Percentiles rank a stretch among this genome's conserved stretches.
Evolutionary conservation across 2,113 vertebrate genomes (phyloP).

Genomic region (Bubo scandiacus): DNA sequence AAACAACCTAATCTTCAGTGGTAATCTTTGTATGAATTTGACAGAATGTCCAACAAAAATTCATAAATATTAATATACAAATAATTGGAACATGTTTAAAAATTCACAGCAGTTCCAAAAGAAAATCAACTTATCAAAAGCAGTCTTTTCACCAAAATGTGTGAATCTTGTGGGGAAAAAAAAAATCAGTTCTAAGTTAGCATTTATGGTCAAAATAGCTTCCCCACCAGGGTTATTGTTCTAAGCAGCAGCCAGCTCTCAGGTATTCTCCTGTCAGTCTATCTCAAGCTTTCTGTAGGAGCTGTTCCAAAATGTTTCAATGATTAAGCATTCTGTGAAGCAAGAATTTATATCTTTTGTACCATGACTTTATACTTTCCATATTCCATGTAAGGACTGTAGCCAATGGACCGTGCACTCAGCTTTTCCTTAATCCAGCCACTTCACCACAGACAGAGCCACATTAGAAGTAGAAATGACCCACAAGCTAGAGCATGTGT

Average conservation of each 20-base stretch:
- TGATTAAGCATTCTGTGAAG: not conserved
- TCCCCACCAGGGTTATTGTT: not conserved
- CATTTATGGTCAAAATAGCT: not conserved
- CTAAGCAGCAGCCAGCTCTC: not conserved
- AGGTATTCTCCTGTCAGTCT: not conserved
- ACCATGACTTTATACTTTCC: not conserved
- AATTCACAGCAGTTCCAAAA: not conserved
- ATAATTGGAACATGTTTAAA: not conserved
- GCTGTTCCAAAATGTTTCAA: not conserved
- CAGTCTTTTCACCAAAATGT: not conserved
- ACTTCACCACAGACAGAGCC: not conserved
- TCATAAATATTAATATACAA: not conserved
- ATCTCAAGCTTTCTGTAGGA: not conserved
- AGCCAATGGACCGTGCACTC: not conserved
- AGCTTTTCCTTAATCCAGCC: not conserved
- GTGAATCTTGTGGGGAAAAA: fast-evolving
- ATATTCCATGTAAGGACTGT: not conserved
- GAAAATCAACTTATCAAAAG: not conserved
- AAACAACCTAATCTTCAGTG: not conserved
- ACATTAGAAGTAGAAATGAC: not conserved
- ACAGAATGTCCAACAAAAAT: not conserved
- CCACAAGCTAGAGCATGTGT: not conserved
- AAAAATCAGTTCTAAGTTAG: not conserved
- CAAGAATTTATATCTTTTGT: not conserved
- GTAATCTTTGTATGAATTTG: not conserved